Evolutionary conservation across 2,888 invertebrate genomes (phyloP).

Genomic region (Himalopsyche tibetana): DNA sequence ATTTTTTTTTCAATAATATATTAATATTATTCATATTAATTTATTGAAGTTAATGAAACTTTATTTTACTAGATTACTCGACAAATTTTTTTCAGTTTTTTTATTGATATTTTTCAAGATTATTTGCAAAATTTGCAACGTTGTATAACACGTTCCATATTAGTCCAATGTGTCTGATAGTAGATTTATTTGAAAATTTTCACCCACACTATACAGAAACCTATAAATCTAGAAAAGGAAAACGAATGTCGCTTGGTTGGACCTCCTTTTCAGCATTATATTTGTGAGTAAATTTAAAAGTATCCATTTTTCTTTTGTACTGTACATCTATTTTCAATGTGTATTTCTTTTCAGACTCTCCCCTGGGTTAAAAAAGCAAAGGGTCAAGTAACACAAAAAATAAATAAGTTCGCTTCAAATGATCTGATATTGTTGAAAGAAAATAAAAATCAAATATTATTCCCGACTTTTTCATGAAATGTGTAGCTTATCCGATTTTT

Average conservation of each 20-base stretch:
- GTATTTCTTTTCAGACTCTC: constrained; percentile 20
- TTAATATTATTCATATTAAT: no score
- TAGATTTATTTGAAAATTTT: constrained; percentile 55
- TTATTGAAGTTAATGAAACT: no score
- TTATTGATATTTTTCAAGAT: no score
- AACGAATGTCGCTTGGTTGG: constrained; percentile 57
- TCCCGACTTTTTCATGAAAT: constrained; percentile 2
- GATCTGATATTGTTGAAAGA: constrained; percentile 34
- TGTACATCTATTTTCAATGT: constrained; percentile 24
- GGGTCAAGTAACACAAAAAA: constrained; percentile 35
- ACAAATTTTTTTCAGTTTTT: no score
- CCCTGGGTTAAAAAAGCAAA: constrained; percentile 36
- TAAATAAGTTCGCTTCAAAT: constrained; percentile 31
- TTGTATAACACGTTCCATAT: background rate
- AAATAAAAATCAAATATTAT: constrained; percentile 14
- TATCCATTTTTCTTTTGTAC: constrained; percentile 59
- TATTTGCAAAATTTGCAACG: background rate
- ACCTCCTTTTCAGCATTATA: constrained; percentile 52
- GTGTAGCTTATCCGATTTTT: constrained; percentile 15
- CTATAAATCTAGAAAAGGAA: constrained; percentile 62
- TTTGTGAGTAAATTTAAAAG: constrained; percentile 59
- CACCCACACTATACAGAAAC: constrained; percentile 56
- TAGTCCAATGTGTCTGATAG: background rate
- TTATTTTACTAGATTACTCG: no score
- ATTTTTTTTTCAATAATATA: no score